A percentile compares a stretch with the other conserved stretches of the same genome.
phyloP scores from a whole-genome alignment of 2,113 vertebrate genomes.

The Raja brachyura region DNA sequence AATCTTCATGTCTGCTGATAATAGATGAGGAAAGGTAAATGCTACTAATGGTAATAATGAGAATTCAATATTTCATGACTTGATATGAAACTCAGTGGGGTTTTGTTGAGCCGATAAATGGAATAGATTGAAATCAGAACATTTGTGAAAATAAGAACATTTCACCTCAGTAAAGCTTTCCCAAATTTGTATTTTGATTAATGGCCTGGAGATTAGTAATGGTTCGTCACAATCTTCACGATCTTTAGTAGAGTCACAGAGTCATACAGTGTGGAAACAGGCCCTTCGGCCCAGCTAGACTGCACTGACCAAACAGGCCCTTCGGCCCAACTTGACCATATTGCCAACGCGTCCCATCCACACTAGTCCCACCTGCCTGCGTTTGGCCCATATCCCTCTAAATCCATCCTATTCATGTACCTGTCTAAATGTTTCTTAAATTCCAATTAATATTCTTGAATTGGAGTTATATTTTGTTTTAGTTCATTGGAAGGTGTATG shows the following conservation, averaged over 20 bases:
- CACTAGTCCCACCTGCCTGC: too few relatives aligned
- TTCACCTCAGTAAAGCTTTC: too few relatives aligned
- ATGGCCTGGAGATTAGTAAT: neutral
- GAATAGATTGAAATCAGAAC: neutral
- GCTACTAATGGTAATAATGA: constrained; percentile 1
- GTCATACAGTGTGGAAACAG: too few relatives aligned
- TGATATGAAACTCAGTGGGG: neutral
- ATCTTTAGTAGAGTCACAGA: too few relatives aligned
- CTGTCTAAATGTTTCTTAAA: neutral
- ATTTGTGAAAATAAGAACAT: neutral
- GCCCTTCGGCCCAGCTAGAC: too few relatives aligned
- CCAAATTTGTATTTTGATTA: neutral
- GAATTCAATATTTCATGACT: constrained; percentile 1
- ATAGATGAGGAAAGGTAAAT: neutral
- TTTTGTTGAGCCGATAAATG: neutral
- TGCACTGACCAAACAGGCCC: too few relatives aligned
- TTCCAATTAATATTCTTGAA: neutral
- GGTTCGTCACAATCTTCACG: too few relatives aligned
- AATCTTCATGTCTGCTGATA: too few relatives aligned
- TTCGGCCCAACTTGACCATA: too few relatives aligned
- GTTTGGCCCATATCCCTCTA: too few relatives aligned
- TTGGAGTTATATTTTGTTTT: neutral
- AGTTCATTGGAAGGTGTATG: neutral
- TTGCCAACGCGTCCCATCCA: too few relatives aligned
- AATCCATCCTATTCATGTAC: too few relatives aligned